Conservation (phyloP, 1,140 invertebrate genomes). For the Diabrotica undecimpunctata region DNA sequence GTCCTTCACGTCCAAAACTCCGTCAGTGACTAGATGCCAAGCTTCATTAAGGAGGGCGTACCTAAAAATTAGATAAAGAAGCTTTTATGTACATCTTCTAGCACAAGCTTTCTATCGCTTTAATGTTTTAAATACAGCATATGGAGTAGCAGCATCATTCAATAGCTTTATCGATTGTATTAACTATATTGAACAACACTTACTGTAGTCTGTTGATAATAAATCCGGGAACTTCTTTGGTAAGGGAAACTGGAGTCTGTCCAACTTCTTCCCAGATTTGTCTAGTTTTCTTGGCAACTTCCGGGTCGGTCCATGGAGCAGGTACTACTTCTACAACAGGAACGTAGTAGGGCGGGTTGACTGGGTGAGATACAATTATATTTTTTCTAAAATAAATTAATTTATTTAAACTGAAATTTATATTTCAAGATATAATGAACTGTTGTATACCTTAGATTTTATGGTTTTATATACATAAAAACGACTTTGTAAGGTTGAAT, state of each 20-base stretch:
- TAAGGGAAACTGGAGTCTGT: constrained; percentile 82
- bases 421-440: not conserved
- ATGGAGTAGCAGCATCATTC: too few relatives aligned
- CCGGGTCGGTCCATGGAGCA: constrained; percentile 79
- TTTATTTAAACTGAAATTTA: not conserved
- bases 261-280: constrained; percentile 84
- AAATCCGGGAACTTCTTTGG: constrained; percentile 87
- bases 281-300: constrained; percentile 58
- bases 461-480: too few relatives aligned
- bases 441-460: too few relatives aligned
- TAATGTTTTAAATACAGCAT: too few relatives aligned
- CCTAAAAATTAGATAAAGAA: constrained; percentile 49
- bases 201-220: constrained; percentile 91
- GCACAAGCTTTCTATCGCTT: too few relatives aligned
- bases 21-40: constrained; percentile 82
- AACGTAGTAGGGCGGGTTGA: constrained; percentile 95
- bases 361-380: constrained; percentile 78
- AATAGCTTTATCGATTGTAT: too few relatives aligned
- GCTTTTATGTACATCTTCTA: too few relatives aligned
- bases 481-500: too few relatives aligned
- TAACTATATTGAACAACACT: constrained; percentile 35
- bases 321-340: constrained; percentile 92
- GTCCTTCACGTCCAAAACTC: constrained; percentile 80
- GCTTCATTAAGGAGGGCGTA: constrained; percentile 93
- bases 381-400: constrained; percentile 36